Base-by-base conservation (phyloP, 2,888 invertebrate species). In the Pollenia amentaria region DNA sequence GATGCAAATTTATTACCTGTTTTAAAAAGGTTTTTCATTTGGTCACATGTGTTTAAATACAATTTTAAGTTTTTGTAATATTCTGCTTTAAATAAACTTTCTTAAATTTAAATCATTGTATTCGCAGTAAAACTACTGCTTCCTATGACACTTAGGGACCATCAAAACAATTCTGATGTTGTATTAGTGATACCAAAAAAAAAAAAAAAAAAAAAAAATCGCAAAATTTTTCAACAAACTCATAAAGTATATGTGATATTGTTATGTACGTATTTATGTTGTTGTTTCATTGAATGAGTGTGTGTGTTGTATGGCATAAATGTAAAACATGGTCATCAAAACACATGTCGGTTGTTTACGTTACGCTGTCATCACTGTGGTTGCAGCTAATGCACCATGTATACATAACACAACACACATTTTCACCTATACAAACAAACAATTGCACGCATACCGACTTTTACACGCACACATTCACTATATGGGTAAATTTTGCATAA, bases 311-410 rank as follows among this genome's bases (percentile, higher is more conserved):
- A 18, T 70, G 64, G 64, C 76, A 77, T 70, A 75, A 64, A 82
- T 86, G 85, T 86, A 78, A 86, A 83, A 82, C 86, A 86, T 86
- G 86, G 86, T 86, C 86, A 86, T 86, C 86, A 86, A 79, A 86
- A 86, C 86, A 86, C 83, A 86, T 83, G 82, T 86, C 70, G 78
- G 76, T 83, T 83, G 86, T 83, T 86, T 86, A 83, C 79, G 86
- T 86, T 86, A 21, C 75, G 75, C 82, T 86, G 86, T 86, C 86
- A 86, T 79, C 78, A 79, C 83, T 86, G 86, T 79, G 86, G 86
- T 86, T 86, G 86, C 83, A 79, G 65, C 86, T 86, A 86, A 86
- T 86, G 75, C 79, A 79, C 72, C 82, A 83, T 83, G 62, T 75
- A 72, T 65, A 60, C 77, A 77, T 10, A 16, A 57, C 46, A 44